Percentiles rank a stretch among this genome's conserved stretches.
phyloP scores from a whole-genome alignment of 2,113 vertebrate species.

The Picathartes gymnocephalus region DNA sequence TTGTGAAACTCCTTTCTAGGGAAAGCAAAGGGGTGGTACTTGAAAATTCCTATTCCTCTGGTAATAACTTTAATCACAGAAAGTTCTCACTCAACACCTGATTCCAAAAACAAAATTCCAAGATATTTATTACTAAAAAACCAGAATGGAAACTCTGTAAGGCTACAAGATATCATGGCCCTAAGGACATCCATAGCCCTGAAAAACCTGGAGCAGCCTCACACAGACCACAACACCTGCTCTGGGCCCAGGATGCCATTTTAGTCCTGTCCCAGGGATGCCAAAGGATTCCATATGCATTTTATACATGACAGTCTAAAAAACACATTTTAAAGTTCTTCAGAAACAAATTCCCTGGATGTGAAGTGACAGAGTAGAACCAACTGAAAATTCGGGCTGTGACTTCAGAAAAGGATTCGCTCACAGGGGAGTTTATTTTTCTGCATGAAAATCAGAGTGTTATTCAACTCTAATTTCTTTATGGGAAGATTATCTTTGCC shows the following conservation, averaged over 20 bases:
- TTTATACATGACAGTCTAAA: not conserved
- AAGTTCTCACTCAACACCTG: not conserved
- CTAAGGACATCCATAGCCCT: not conserved
- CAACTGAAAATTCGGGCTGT: not conserved
- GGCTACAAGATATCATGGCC: not conserved
- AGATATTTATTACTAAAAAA: not conserved
- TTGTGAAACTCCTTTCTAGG: not conserved
- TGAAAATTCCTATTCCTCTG: not conserved
- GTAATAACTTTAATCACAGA: not conserved
- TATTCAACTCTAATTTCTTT: not conserved
- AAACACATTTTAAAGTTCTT: not conserved
- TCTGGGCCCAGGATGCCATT: not conserved
- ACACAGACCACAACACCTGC: not conserved
- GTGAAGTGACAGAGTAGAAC: not conserved
- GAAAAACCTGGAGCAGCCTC: not conserved
- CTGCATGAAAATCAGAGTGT: not conserved
- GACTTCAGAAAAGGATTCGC: not conserved
- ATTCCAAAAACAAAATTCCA: not conserved
- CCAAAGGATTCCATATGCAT: not conserved
- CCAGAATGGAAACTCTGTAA: not conserved
- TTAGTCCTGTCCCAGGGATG: not conserved
- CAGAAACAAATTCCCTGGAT: not conserved
- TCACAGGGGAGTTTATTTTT: not conserved
- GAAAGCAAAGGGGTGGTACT: not conserved
- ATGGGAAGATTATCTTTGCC: not conserved